These are phyloP conservation scores for Microcebus murinus DNA, from an alignment of 2,113 vertebrate genomes.

Conservation along the genomic window DNA sequence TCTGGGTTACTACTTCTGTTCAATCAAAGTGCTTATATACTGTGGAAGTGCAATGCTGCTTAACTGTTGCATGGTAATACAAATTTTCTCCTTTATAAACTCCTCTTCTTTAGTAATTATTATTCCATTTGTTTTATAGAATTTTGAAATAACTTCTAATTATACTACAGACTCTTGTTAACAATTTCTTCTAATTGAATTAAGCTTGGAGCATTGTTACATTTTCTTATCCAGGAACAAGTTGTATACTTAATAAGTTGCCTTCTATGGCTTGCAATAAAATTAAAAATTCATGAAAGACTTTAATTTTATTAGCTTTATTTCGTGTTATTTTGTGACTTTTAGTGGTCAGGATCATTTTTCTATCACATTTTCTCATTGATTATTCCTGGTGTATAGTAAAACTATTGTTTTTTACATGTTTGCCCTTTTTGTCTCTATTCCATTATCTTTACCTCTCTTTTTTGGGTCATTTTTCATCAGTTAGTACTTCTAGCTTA, in stretches of 20 bases:
- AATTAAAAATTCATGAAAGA: background rate
- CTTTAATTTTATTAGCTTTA: background rate
- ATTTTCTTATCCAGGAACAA: background rate
- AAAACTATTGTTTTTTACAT: background rate
- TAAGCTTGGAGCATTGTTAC: background rate
- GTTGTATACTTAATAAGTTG: background rate
- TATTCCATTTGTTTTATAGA: background rate
- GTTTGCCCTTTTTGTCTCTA: background rate
- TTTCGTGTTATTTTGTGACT: background rate
- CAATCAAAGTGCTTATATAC: background rate
- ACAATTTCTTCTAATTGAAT: background rate
- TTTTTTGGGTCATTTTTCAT: background rate
- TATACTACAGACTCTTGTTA: background rate
- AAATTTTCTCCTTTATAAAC: too few species aligned
- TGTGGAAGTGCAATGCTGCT: background rate
- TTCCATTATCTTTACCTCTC: background rate
- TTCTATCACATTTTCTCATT: background rate
- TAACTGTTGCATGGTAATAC: background rate
- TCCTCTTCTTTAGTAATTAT: background rate
- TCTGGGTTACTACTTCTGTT: background rate
- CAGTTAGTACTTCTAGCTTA: background rate
- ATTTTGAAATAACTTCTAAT: constrained; percentile 3
- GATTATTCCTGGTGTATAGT: background rate
- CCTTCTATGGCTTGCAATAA: background rate
- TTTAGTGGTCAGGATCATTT: background rate